Evolutionary conservation across 2,113 vertebrate genomes (phyloP).

Genomic region (Nettapus auritus): DNA sequence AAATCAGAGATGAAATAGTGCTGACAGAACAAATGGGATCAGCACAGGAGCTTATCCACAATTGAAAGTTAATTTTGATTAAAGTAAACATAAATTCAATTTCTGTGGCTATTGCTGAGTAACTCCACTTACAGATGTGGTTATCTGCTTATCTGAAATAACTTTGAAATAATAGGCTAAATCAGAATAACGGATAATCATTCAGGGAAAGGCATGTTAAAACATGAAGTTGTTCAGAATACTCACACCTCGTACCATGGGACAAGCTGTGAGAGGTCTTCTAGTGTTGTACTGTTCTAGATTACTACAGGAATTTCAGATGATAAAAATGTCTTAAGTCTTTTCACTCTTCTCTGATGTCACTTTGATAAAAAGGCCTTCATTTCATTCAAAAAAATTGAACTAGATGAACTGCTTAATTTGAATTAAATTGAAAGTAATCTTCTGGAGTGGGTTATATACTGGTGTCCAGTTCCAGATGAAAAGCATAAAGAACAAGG

Average conservation of each 20-base stretch:
- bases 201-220: background rate
- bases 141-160: slow-evolving; percentile 19
- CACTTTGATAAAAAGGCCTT: background rate
- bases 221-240: background rate
- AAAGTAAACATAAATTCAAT: slow-evolving; percentile 31
- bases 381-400: background rate
- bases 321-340: background rate
- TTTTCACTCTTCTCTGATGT: background rate
- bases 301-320: background rate
- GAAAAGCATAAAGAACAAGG: background rate
- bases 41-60: background rate
- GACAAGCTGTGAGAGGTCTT: background rate
- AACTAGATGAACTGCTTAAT: background rate
- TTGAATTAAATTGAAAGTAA: background rate
- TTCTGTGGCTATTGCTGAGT: background rate
- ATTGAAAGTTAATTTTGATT: slow-evolving; percentile 18
- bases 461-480: background rate
- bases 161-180: background rate
- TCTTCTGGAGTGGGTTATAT: background rate
- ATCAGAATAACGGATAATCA: background rate
- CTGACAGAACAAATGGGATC: background rate
- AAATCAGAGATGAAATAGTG: background rate
- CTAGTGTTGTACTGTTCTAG: background rate
- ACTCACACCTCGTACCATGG: background rate
- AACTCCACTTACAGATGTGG: background rate